Evolutionary conservation across 1,140 invertebrate genomes (phyloP), one percentile per base, ranked within the genome.

Genomic region (Drosophila littoralis): DNA sequence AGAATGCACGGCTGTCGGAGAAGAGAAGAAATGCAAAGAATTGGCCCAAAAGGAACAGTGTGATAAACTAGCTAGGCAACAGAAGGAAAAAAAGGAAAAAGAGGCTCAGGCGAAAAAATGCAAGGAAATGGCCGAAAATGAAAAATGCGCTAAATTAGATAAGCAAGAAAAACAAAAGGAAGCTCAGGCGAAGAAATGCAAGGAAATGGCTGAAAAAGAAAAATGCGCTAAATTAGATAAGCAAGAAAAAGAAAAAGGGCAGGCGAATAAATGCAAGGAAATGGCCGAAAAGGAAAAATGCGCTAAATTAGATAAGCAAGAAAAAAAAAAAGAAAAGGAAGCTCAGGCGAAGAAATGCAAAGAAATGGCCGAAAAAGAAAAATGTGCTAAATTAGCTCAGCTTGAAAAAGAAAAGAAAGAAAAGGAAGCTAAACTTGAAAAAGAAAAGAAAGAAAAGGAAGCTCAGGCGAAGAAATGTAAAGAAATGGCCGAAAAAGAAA

Each of bases 301-400:
- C 0, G 22, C 40, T 8, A 45, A 68, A 43, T n/a, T 45, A 22
- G 67, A 46, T 9, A 13, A 75, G 13, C 15, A 54, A 46, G 40
- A 66, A 12, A 59, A 59, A 15, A 12, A 5, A 13, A 43, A 43
- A 43, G n/a, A 59, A 15, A 12, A 5, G 7, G 15, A 43, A 43
- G n/a, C 10, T 1, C n/a, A 43, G 13, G 32, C 0, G 59, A 28
- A 5, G 4, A 28, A 28, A 28, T 28, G 22, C 4, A 3, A 61
- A 61, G 1, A 48, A 52, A 13, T 28, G 22, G 9, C 50, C 0
- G 12, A 32, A 33, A 61, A 57, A 10, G 15, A 52, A 40, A 33
- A 63, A 58, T 59, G 58, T 9, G 17, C 17, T 2, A 69, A 61
- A 15, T 10, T 65, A 33, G 45, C 13, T 7, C 51, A 50, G 17